Evolutionary conservation across 1,140 invertebrate genomes (phyloP).

Genomic region (Dryas iulia): DNA sequence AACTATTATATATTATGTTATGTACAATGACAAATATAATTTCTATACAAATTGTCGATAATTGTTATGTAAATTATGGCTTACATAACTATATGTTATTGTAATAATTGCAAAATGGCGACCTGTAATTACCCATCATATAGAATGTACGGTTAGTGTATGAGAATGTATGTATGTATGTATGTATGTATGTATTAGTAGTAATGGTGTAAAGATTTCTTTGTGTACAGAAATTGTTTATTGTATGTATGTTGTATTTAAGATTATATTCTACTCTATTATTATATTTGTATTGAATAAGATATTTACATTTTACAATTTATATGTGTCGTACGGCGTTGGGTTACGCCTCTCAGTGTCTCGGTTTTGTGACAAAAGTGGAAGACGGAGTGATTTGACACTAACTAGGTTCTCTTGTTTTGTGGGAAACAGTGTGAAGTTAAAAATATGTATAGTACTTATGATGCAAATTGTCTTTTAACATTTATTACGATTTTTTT

Average conservation of each 20-base stretch:
- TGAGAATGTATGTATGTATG: no score
- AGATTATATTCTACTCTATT: conserved; percentile 11
- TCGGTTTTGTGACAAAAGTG: no score
- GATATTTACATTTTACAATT: neutral
- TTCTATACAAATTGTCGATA: neutral
- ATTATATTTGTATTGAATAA: neutral
- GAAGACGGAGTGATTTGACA: no score
- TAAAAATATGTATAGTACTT: neutral
- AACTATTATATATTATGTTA: no score
- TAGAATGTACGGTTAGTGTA: neutral
- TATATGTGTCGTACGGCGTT: neutral
- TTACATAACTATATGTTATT: neutral
- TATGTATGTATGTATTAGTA: conserved; percentile 23
- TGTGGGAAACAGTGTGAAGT: no score
- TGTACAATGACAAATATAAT: no score
- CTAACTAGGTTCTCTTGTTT: no score
- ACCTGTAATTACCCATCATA: conserved; percentile 15
- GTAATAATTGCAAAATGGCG: neutral
- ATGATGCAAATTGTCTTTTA: neutral
- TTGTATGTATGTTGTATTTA: conserved; percentile 11
- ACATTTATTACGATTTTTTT: neutral
- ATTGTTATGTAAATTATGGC: neutral
- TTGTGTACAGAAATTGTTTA: conserved; percentile 36
- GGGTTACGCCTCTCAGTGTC: no score
- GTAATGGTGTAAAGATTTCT: conserved; percentile 33